Percentiles rank a stretch among this genome's conserved stretches.
These are phyloP conservation scores for Pterostichus niger DNA, from an alignment of 2,888 invertebrate species.

Conservation along the genomic window DNA sequence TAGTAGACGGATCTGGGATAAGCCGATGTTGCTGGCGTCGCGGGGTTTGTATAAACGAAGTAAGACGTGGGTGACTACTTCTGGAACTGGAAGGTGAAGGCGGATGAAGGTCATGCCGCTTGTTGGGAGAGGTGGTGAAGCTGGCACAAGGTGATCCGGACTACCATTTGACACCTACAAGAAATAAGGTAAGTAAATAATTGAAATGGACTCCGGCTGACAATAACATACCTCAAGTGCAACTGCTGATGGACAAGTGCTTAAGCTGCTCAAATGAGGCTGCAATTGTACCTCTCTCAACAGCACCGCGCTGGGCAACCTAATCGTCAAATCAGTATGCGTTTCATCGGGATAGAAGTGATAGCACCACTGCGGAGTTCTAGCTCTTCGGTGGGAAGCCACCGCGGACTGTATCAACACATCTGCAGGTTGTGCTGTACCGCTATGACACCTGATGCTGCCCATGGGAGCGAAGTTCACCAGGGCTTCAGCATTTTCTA, in stretches of 20 bases:
- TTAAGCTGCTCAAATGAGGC: conserved; percentile 90
- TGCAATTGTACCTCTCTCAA: conserved; percentile 93
- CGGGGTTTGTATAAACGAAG: conserved; percentile 88
- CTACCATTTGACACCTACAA: conserved; percentile 85
- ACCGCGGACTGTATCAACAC: conserved; percentile 89
- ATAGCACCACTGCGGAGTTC: conserved; percentile 97
- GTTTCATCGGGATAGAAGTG: conserved; percentile 95
- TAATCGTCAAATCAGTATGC: conserved; percentile 92
- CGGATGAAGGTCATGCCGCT: conserved; percentile 93
- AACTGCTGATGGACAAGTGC: conserved; percentile 93
- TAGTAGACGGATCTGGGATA: conserved; percentile 91
- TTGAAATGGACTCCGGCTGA: too few species aligned
- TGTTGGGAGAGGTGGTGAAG: conserved; percentile 91
- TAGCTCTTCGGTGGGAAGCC: conserved; percentile 90
- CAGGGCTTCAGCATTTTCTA: conserved; percentile 87
- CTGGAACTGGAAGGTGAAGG: conserved; percentile 89
- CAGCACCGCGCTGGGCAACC: conserved; percentile 92
- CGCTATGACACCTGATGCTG: conserved; percentile 77
- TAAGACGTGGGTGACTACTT: conserved; percentile 91
- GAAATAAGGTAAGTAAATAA: too few species aligned
- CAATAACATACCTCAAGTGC: conserved; percentile 84
- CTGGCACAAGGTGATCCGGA: conserved; percentile 87
- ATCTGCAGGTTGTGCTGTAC: conserved; percentile 92
- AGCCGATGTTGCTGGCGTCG: conserved; percentile 93
- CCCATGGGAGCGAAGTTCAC: conserved; percentile 95